Percentiles rank a stretch among this genome's conserved stretches.
Conservation (phyloP, 2,888 invertebrate species). For the Zygaena filipendulae region DNA sequence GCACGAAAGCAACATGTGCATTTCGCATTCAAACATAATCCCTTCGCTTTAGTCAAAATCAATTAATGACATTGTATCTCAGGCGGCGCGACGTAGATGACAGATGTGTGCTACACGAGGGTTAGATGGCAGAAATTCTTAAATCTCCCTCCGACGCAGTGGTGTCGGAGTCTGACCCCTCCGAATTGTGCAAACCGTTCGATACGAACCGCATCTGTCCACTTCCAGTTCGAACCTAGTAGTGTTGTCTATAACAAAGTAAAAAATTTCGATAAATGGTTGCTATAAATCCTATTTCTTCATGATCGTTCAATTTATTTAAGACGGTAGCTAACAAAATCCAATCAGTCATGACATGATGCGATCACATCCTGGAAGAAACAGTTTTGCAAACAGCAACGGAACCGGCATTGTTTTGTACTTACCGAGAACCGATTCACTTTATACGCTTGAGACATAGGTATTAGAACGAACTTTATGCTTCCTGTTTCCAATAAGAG, state of each 20-base stretch:
- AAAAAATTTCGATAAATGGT: slow-evolving; percentile 19
- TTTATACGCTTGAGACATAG: slow-evolving; percentile 49
- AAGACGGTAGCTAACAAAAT: slow-evolving; percentile 11
- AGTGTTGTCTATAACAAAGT: slow-evolving; percentile 18
- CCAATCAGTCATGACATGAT: slow-evolving; percentile 22
- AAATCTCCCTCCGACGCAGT: slow-evolving; percentile 36
- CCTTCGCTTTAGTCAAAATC: slow-evolving; percentile 43
- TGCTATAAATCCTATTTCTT: no score
- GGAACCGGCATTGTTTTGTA: slow-evolving; percentile 67
- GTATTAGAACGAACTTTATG: slow-evolving; percentile 46
- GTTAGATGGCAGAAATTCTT: slow-evolving; percentile 47
- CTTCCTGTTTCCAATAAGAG: slow-evolving; percentile 64
- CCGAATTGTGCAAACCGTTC: slow-evolving; percentile 58
- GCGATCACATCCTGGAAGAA: slow-evolving; percentile 53
- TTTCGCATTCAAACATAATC: slow-evolving; percentile 30
- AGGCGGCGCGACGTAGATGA: slow-evolving; percentile 47
- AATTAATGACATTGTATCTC: slow-evolving; percentile 61
- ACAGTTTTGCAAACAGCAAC: slow-evolving; percentile 57
- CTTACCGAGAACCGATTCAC: slow-evolving; percentile 53
- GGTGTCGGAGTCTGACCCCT: slow-evolving; percentile 36
- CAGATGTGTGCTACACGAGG: slow-evolving; percentile 62
- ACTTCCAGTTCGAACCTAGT: slow-evolving; percentile 31
- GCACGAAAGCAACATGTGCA: slow-evolving; percentile 28
- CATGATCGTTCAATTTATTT: no score
- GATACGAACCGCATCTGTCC: slow-evolving; percentile 58